Conservation (phyloP, 2,888 invertebrate species). For the Creontiades dilutus region DNA sequence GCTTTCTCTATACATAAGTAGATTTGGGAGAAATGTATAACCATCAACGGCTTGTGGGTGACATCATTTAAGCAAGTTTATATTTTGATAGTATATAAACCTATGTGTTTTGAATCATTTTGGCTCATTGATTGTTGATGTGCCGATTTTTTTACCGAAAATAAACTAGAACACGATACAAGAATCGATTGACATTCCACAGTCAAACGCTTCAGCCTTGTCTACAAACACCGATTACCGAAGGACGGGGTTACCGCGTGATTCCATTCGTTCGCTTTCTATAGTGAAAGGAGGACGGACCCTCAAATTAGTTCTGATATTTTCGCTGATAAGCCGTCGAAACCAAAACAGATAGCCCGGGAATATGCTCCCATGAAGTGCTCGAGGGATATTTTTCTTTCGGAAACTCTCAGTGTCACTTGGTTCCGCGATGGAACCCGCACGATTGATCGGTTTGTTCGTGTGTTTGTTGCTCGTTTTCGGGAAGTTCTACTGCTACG, state of each 20-base stretch:
- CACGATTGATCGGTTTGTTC: background rate
- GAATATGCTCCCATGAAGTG: background rate
- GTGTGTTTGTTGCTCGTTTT: background rate
- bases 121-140: too few relatives aligned
- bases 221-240: background rate
- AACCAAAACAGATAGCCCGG: conserved; percentile 23
- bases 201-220: background rate
- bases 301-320: background rate
- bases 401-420: background rate
- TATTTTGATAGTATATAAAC: too few relatives aligned
- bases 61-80: too few relatives aligned
- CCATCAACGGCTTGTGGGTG: too few relatives aligned
- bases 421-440: background rate
- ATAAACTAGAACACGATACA: too few relatives aligned
- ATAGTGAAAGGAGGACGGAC: conserved; percentile 23
- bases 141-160: too few relatives aligned
- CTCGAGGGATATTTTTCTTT: background rate
- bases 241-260: background rate
- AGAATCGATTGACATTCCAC: background rate
- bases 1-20: too few relatives aligned
- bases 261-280: background rate
- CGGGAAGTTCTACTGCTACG: background rate
- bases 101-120: too few relatives aligned
- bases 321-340: background rate
- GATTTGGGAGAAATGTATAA: too few relatives aligned